phyloP scores from a whole-genome alignment of 2,888 invertebrate species.

The Hirudinaria manillensis region DNA sequence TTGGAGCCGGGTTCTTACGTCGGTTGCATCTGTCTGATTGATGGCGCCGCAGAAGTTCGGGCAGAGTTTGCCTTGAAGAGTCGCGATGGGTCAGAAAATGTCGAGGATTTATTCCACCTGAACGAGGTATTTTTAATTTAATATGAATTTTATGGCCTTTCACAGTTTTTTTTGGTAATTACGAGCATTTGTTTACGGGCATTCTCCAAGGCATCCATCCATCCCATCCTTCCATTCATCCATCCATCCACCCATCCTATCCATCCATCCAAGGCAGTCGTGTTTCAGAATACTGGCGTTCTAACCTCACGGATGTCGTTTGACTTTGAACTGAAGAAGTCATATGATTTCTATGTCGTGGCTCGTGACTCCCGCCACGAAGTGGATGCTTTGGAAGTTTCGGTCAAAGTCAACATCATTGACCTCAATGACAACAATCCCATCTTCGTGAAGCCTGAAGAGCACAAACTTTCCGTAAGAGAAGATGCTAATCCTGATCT shows the following conservation, averaged over 20 bases:
- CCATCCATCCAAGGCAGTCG: neutral
- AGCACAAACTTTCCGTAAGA: neutral
- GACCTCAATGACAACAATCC: neutral
- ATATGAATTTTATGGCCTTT: no score
- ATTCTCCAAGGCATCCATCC: no score
- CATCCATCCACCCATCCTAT: no score
- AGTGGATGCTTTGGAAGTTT: neutral
- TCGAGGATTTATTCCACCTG: neutral
- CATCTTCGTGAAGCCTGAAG: neutral
- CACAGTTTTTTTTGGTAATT: no score
- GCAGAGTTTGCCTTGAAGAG: neutral
- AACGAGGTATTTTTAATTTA: neutral
- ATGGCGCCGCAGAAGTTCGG: neutral
- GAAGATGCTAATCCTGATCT: neutral
- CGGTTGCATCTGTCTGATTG: neutral
- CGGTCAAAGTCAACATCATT: neutral
- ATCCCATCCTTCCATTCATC: no score
- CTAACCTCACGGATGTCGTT: neutral
- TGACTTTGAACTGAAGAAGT: neutral
- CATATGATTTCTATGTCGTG: neutral
- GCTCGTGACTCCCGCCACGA: neutral
- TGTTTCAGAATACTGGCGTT: neutral
- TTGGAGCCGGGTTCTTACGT: neutral
- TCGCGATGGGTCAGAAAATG: neutral
- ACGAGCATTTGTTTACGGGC: no score